phyloP scores from a whole-genome alignment of 2,797 vertebrate species.

The Lateolabrax maculatus region DNA sequence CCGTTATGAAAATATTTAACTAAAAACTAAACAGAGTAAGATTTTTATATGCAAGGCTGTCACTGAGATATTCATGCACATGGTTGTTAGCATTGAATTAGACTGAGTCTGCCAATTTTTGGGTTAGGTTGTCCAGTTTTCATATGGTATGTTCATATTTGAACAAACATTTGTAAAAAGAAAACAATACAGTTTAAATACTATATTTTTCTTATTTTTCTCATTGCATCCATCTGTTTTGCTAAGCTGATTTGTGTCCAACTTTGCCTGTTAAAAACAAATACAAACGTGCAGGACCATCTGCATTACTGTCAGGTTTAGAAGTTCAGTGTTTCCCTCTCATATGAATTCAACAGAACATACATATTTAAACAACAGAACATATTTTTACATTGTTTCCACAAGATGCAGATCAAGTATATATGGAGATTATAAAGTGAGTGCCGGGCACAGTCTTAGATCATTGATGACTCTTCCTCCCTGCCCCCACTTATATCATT shows the following conservation, averaged over 20 bases:
- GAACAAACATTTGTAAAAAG: background rate
- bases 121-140: background rate
- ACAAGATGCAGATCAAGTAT: background rate
- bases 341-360: background rate
- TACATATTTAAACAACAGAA: background rate
- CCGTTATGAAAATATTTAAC: constrained; percentile 72
- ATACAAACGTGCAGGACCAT: background rate
- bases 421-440: background rate
- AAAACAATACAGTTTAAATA: too few species aligned
- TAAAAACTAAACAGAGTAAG: constrained; percentile 46
- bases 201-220: too few species aligned
- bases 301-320: background rate
- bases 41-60: constrained; percentile 29
- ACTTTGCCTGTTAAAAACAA: background rate
- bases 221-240: background rate
- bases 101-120: background rate
- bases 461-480: constrained; percentile 18
- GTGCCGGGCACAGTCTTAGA: background rate
- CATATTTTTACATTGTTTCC: background rate
- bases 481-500: constrained; percentile 26
- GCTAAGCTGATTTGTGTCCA: background rate
- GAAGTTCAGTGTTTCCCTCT: background rate
- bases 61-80: constrained; percentile 21
- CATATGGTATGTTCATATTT: background rate
- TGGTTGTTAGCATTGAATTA: background rate